phyloP scores from a whole-genome alignment of 2,888 invertebrate genomes.

The Dasypogon diadema region DNA sequence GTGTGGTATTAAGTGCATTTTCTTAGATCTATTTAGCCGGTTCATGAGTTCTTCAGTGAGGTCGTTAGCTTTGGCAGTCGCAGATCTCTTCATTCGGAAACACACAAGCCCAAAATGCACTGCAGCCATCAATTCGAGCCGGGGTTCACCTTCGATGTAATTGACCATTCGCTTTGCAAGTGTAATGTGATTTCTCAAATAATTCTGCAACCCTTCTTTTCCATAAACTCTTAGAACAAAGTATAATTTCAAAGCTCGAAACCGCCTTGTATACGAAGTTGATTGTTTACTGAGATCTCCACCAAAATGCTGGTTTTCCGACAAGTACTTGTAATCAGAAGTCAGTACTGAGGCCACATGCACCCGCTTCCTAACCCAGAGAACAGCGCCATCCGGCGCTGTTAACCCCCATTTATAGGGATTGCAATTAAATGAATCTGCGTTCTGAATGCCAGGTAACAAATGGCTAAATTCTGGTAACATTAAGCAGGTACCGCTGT shows the following conservation, averaged over 20 bases:
- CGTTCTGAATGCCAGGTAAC: conserved; percentile 12
- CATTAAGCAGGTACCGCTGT: conserved; percentile 36
- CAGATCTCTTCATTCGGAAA: conserved; percentile 78
- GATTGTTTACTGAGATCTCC: conserved; percentile 72
- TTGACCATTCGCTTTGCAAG: conserved; percentile 81
- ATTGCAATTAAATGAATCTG: conserved; percentile 52
- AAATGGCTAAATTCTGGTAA: conserved; percentile 47
- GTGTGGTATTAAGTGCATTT: conserved; percentile 1
- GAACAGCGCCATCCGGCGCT: conserved; percentile 28
- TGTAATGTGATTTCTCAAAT: conserved; percentile 77
- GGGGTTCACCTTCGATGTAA: conserved; percentile 74
- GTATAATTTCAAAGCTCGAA: conserved; percentile 88
- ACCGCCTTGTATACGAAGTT: conserved; percentile 80
- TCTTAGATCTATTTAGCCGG: neutral
- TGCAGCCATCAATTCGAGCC: conserved; percentile 80
- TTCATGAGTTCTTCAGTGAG: conserved; percentile 4
- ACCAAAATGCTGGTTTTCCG: neutral
- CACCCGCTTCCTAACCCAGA: conserved; percentile 32
- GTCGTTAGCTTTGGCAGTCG: neutral
- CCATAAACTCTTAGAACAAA: conserved; percentile 85
- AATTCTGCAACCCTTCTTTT: conserved; percentile 79
- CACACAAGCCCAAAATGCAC: conserved; percentile 83
- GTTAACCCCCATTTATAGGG: conserved; percentile 51
- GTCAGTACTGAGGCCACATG: neutral
- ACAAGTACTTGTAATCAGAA: neutral